Base-by-base conservation (phyloP, 2,113 vertebrate genomes). In the Apodemus speciosus region DNA sequence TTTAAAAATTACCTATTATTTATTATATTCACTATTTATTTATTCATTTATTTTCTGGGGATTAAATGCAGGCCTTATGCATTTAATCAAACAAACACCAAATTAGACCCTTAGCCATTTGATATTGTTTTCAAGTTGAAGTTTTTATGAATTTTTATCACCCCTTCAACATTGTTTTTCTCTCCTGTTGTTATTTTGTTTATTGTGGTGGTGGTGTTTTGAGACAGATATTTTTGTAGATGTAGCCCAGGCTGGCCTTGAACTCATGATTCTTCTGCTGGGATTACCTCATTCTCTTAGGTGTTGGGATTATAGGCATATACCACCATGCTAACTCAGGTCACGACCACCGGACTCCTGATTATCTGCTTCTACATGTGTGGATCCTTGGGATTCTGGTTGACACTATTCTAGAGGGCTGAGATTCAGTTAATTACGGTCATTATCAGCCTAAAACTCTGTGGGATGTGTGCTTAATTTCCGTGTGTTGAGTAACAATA, bases 1-100 rank as follows among this genome's bases (percentile, higher is more conserved):
- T 89, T 86, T 75, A 79, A 87, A 94, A 92, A 85, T 85, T 46
- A 85, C 40, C 49, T 90, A 84, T 90, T 81, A 71, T 62, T 73
- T 94, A 85, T 62, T 88, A 86, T 13, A 73, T 96, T 49, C 20
- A n/a, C 11, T 38, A 23, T 53, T 51, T 27, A 46, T 85, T 49
- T 16, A 40, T 30, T 56, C 62, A 35, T 30, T 56, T n/a, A 30
- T 72, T 64, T 64, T 32, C 58, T 89, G 73, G 43, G 32, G 43
- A 51, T 49, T 32, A 58, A 77, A 77, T 62, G 9, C 9, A 77
- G 32, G 21, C 56, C 30, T 88, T 86, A 11, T 13, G 38, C 30
- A 32, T n/a, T n/a, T n/a, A n/a, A n/a, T n/a, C n/a, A n/a, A n/a
- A n/a, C n/a, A n/a, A n/a, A n/a, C 4, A 51, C 72, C 38, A n/a